Conservation (phyloP, 1,140 invertebrate genomes). For the Drosophila sp. region DNA sequence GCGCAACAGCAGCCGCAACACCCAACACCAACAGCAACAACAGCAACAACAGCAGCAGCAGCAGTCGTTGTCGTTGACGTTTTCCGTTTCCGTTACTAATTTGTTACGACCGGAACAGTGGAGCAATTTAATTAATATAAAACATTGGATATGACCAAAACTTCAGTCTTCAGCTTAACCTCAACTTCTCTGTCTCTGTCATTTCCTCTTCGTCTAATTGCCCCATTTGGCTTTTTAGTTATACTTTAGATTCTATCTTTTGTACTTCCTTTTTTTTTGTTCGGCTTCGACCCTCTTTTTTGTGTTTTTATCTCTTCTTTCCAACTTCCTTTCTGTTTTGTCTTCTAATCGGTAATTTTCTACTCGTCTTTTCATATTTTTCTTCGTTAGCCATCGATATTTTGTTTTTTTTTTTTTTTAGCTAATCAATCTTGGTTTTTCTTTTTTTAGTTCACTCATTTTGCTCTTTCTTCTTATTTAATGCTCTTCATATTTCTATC, state of each 20-base stretch:
- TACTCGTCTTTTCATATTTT: too few species aligned
- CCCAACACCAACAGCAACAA: slow-evolving; percentile 21
- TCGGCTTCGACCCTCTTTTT: background rate
- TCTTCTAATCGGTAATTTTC: background rate
- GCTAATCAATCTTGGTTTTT: background rate
- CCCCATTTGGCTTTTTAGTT: background rate
- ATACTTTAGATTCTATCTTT: background rate
- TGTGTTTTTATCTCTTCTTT: background rate
- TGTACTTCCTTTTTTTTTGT: background rate
- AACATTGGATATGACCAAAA: background rate
- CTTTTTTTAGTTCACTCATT: background rate
- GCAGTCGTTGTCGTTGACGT: slow-evolving; percentile 56
- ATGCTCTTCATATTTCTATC: background rate
- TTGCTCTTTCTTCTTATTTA: background rate
- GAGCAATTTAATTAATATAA: slow-evolving; percentile 30
- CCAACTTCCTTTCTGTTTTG: background rate
- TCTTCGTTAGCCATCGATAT: background rate
- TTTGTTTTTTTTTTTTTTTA: background rate
- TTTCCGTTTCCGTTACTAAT: slow-evolving; percentile 72
- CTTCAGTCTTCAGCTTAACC: background rate
- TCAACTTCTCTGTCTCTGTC: background rate
- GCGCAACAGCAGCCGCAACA: slow-evolving; percentile 21
- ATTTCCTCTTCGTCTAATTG: slow-evolving; percentile 2
- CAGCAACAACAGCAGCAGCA: slow-evolving; percentile 40
- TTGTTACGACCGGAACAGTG: slow-evolving; percentile 56